Base-by-base conservation (phyloP, 2,113 vertebrate species). In the Chionis minor region DNA sequence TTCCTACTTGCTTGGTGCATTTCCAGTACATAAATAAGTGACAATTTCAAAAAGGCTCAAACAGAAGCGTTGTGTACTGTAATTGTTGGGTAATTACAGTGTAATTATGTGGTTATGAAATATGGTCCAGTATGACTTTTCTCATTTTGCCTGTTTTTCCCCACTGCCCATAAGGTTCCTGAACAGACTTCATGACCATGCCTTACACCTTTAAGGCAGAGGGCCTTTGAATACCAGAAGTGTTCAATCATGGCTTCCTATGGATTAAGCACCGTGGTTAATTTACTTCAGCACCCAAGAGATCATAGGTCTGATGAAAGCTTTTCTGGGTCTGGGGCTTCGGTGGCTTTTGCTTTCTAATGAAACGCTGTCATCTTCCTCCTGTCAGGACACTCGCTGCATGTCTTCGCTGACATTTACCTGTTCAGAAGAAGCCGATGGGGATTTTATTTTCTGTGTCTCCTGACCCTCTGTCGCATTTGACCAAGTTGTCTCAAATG, bases 11-110 rank as follows among this genome's bases (percentile, higher is more conserved):
- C 84, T 75, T 51, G 74, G 73, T 97, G 71, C 85, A 16, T 42
- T 95, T 93, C 88, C 95, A 91, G 92, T 87, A 22, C 49, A 62
- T 92, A 95, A 96, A 95, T 95, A 42, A 87, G 70, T 72, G 89
- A 49, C 44, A 85, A 65, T 95, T 92, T 85, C 58, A 56, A 32
- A 91, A 9, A 66, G 86, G 49, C 83, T 91, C 38, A 65, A n/a
- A 92, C 86, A 93, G 91, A 84, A 81, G 65, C 69, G 33, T 63
- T 47, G 47, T 96, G 67, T 45, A 18, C 27, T 92, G 70, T 83
- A 86, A 92, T 93, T 75, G 83, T 14, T 81, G 52, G 73, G 14
- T 94, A 94, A 94, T 95, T 95, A 94, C 61, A 92, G 38, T 12
- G 59, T 88, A 77, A 75, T 90, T 90, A 55, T 28, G 40, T 26